A percentile compares a stretch with the other conserved stretches of the same genome.
Evolutionary conservation across 35 echinoderm and acorn worm species (phyloP).

Genomic region (Ophiothrix spiculata): DNA sequence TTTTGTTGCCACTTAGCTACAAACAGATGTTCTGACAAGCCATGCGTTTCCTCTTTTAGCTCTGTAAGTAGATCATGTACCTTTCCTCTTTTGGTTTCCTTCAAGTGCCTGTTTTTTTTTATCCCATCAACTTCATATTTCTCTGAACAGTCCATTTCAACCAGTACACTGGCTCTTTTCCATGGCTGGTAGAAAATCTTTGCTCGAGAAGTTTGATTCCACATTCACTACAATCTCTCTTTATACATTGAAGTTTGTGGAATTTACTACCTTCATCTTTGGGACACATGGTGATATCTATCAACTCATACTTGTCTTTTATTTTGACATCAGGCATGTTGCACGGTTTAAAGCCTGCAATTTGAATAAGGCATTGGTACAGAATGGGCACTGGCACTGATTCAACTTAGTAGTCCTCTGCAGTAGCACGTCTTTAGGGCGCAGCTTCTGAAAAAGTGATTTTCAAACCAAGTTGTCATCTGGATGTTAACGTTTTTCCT

Average conservation of each 20-base stretch:
- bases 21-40: constrained; percentile 44
- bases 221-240: neutral
- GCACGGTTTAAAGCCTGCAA: neutral
- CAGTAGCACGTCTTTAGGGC: neutral
- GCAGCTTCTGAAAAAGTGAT: constrained; percentile 14
- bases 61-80: neutral
- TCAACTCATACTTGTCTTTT: neutral
- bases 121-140: too few species aligned
- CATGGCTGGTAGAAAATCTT: neutral
- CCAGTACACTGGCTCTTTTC: neutral
- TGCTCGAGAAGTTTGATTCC: neutral
- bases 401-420: neutral
- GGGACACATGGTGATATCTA: neutral
- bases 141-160: too few species aligned
- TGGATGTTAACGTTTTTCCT: constrained; percentile 23
- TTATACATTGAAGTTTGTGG: neutral
- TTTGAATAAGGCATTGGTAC: neutral
- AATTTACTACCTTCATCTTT: neutral
- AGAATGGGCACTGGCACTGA: neutral
- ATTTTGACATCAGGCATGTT: neutral
- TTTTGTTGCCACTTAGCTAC: constrained; percentile 42
- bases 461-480: constrained; percentile 15
- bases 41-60: neutral
- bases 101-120: too few species aligned
- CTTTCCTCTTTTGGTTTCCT: neutral